Evolutionary conservation across 2,797 vertebrate genomes (phyloP), one percentile per base, ranked within the genome.

Genomic region (Tympanoctomys barrerae): DNA sequence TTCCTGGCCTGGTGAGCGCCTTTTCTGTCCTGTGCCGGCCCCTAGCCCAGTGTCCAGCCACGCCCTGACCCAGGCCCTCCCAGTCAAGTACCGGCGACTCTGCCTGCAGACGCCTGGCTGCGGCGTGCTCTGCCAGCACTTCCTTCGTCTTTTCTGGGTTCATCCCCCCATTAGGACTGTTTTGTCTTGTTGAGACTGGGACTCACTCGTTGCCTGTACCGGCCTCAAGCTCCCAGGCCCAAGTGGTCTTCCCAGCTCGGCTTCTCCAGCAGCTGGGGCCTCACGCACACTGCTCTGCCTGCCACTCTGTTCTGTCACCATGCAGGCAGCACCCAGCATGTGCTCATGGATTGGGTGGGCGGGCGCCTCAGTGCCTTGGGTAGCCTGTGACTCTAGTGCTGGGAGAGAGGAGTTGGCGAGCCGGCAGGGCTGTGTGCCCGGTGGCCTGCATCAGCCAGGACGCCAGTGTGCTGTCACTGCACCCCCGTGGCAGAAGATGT

Each of bases 401-500:
- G 36, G 8, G 18, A 52, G 42, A 3, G 39, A 79, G 49, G 33
- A 8, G 31, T 64, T 36, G 0, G 1, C 36, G 12, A 21, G 10
- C 31, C 31, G 61, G 59, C 61, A 16, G 21, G 71, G 33, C 26
- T 42, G 7, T 46, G 46, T 59, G 49, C 49, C 22, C 3, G 22
- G 33, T 0, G 5, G 36, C 18, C 6, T 22, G 33, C 2, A 1
- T 6, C 2, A 52, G 39, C 7, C 2, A 11, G 39, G 2, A 36
- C 13, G 42, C 4, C 0, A 18, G 1, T 21, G 4, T 36, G 6
- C 52, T 39, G 62, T 66, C 18, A 4, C 19, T 52, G 75, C 54
- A n/a, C n/a, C 12, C 28, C 21, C 0, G 14, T 2, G 49, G 24
- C 3, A 36, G 0, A 18, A 33, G 0, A 33, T 21, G 0, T 14